These are phyloP conservation scores for Hypocryptadius cinnamomeus DNA, from an alignment of 2,113 vertebrate genomes.

Conservation along the genomic window DNA sequence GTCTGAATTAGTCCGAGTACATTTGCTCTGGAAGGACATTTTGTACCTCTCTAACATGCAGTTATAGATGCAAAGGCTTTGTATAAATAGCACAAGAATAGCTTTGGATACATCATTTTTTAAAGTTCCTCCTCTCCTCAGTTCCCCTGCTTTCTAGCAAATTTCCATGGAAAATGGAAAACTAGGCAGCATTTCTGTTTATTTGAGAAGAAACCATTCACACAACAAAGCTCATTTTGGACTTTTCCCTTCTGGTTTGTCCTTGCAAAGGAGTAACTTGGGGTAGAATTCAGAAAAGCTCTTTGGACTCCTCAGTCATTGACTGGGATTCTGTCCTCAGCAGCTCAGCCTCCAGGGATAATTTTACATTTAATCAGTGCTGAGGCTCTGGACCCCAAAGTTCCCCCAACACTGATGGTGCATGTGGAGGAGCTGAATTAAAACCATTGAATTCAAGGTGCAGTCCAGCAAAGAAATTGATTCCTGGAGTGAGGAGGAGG, in stretches of 20 bases:
- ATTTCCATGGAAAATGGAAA: not conserved
- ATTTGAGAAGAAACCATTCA: not conserved
- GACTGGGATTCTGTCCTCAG: not conserved
- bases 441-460: not conserved
- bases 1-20: not conserved
- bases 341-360: not conserved
- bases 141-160: not conserved
- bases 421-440: not conserved
- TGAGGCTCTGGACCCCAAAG: not conserved
- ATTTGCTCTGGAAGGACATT: constrained; percentile 3
- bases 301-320: not conserved
- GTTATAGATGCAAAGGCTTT: not conserved
- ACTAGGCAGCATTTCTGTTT: not conserved
- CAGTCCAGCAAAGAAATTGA: not conserved
- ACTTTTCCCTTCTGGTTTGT: not conserved
- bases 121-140: not conserved
- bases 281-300: not conserved
- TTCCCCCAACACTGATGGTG: not conserved
- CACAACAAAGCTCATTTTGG: not conserved
- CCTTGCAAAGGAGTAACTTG: not conserved
- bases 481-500: not conserved
- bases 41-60: not conserved
- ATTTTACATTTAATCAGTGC: not conserved
- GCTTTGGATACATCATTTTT: not conserved
- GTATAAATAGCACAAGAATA: not conserved